Percentiles rank a stretch among this genome's conserved stretches.
phyloP scores from a whole-genome alignment of 1,140 invertebrate genomes.

The Aleiodes sp. region DNA sequence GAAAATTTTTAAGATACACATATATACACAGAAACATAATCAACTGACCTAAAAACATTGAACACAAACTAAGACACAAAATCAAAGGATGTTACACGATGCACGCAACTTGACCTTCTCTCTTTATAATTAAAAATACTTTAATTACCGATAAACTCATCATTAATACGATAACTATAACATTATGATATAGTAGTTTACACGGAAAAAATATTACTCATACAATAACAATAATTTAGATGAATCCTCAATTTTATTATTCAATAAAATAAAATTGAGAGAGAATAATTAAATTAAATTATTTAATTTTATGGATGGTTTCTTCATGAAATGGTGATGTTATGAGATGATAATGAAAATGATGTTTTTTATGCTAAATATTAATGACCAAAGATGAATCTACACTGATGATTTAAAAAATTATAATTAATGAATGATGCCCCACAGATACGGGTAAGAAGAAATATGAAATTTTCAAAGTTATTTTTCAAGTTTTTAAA shows the following conservation, averaged over 20 bases:
- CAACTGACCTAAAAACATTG: slow-evolving; percentile 3
- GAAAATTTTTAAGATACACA: too few species aligned
- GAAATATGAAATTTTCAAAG: too few species aligned
- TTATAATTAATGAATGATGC: slow-evolving; percentile 30
- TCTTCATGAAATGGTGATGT: slow-evolving; percentile 36
- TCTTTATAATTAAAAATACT: too few species aligned
- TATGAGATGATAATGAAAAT: slow-evolving; percentile 41
- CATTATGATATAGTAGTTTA: too few species aligned
- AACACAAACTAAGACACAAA: background rate
- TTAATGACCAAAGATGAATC: slow-evolving; percentile 39
- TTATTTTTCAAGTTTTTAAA: background rate
- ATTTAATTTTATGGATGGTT: too few species aligned
- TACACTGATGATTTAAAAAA: slow-evolving; percentile 39
- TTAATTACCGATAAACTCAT: too few species aligned
- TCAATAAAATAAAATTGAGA: background rate
- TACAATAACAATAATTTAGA: too few species aligned
- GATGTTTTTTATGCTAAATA: slow-evolving; percentile 40
- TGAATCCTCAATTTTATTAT: background rate
- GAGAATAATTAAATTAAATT: background rate
- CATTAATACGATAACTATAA: too few species aligned
- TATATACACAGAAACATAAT: background rate
- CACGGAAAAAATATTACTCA: too few species aligned
- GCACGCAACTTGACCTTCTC: background rate
- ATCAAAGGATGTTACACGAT: background rate
- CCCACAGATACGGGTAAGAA: slow-evolving; percentile 31